These are phyloP conservation scores for Gymnothorax javanicus DNA, from an alignment of 2,797 vertebrate species.

Conservation along the genomic window DNA sequence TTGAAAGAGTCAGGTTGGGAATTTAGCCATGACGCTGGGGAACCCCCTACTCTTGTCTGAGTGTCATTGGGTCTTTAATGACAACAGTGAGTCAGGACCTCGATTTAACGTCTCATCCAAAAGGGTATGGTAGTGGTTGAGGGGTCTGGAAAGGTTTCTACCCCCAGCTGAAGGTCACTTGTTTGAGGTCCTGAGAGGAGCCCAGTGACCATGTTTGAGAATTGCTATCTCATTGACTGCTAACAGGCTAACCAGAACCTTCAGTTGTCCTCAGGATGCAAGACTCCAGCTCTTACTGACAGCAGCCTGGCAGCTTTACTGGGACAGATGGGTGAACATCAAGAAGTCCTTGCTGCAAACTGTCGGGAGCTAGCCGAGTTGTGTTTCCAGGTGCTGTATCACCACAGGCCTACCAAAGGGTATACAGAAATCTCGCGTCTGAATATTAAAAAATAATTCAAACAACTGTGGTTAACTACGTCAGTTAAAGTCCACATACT, in stretches of 20 bases:
- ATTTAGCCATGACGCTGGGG: too few species aligned
- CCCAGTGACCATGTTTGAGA: not conserved
- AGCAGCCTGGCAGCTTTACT: not conserved
- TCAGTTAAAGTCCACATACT: not conserved
- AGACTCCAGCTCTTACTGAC: not conserved
- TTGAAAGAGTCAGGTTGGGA: too few species aligned
- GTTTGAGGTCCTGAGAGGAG: not conserved
- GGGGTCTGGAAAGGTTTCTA: too few species aligned
- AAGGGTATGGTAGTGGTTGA: too few species aligned
- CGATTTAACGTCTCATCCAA: too few species aligned
- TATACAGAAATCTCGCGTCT: not conserved
- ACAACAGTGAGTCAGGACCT: too few species aligned
- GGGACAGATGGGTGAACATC: slow-evolving; percentile 8
- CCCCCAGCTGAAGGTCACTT: not conserved
- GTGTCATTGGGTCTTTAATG: too few species aligned
- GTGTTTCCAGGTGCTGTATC: not conserved
- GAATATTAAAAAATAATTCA: too few species aligned
- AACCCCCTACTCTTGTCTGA: too few species aligned
- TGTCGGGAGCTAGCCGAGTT: not conserved
- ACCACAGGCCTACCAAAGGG: not conserved
- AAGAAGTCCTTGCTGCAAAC: not conserved
- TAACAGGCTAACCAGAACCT: not conserved
- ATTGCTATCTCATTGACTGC: not conserved
- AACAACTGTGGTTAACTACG: too few species aligned
- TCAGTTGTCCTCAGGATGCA: not conserved